These are phyloP conservation scores for Amiota communis DNA, from an alignment of 2,888 invertebrate genomes.

Conservation along the genomic window DNA sequence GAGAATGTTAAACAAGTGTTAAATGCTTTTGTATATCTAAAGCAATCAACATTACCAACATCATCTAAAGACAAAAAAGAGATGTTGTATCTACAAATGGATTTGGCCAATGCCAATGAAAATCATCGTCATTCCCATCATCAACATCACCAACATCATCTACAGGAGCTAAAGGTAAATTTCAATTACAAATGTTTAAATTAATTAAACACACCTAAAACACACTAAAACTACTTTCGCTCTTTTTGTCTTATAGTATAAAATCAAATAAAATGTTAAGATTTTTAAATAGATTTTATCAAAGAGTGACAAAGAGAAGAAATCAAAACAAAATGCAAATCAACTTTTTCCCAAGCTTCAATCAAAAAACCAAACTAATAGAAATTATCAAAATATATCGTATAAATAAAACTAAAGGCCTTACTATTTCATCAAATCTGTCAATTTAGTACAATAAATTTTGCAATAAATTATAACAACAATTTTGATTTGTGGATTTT, in stretches of 20 bases:
- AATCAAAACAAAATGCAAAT: neutral
- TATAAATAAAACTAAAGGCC: too few species aligned
- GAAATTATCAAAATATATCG: too few species aligned
- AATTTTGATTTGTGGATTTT: too few species aligned
- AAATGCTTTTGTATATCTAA: conserved; percentile 19
- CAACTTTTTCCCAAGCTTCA: too few species aligned
- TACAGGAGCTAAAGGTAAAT: conserved; percentile 50
- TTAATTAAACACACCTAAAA: too few species aligned
- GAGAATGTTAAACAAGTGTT: conserved; percentile 27
- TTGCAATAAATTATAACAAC: too few species aligned
- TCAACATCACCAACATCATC: too few species aligned
- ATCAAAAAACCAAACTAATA: too few species aligned
- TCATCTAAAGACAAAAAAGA: conserved; percentile 26
- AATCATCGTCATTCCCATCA: too few species aligned
- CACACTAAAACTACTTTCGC: too few species aligned
- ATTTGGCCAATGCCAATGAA: conserved; percentile 42
- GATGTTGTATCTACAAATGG: conserved; percentile 52
- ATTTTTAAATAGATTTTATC: neutral
- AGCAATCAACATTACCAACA: neutral
- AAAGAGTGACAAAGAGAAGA: neutral
- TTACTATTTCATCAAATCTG: too few species aligned
- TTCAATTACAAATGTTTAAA: neutral
- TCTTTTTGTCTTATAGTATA: neutral
- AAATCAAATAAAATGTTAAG: neutral
- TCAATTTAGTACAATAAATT: too few species aligned